Evolutionary conservation across 2,888 invertebrate genomes (phyloP).

Genomic region (Drosophila stalkeri): DNA sequence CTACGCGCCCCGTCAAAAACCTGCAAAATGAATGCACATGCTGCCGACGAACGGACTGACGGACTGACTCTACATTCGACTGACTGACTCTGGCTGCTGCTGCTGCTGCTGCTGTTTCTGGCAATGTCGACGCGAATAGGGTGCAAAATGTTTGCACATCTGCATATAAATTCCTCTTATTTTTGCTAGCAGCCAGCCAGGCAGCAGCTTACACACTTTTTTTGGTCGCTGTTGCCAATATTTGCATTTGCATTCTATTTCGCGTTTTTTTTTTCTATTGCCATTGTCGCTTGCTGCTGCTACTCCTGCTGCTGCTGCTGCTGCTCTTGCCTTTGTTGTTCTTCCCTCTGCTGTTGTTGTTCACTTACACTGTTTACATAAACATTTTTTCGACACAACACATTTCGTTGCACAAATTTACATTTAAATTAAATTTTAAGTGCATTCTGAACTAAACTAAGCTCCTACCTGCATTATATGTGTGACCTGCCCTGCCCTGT

Average conservation of each 20-base stretch:
- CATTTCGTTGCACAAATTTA: slow-evolving; percentile 82
- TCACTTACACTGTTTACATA: slow-evolving; percentile 78
- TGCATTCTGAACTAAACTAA: slow-evolving; percentile 81
- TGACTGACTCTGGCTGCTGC: slow-evolving; percentile 23
- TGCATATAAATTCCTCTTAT: slow-evolving; percentile 82
- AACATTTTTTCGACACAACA: slow-evolving; percentile 81
- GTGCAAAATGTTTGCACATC: slow-evolving; percentile 81
- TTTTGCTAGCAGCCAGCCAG: slow-evolving; percentile 68
- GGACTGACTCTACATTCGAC: slow-evolving; percentile 6
- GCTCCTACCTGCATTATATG: slow-evolving; percentile 57
- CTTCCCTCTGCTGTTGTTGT: slow-evolving; percentile 21
- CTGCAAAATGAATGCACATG: slow-evolving; percentile 75
- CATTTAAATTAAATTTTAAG: slow-evolving; percentile 82
- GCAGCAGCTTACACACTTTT: slow-evolving; percentile 76
- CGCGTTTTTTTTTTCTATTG: slow-evolving; percentile 45
- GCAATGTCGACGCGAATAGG: slow-evolving; percentile 64
- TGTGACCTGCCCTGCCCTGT: slow-evolving; percentile 11
- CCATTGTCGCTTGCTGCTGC: slow-evolving; percentile 56
- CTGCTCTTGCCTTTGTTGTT: slow-evolving; percentile 12
- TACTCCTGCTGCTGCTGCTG: slow-evolving; percentile 15
- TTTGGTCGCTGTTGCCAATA: slow-evolving; percentile 75
- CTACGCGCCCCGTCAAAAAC: slow-evolving; percentile 61
- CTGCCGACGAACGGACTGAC: slow-evolving; percentile 7
- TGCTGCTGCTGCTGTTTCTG: slow-evolving; percentile 24
- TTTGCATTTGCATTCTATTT: slow-evolving; percentile 82